Conservation (phyloP, 1,140 invertebrate species). For the Drosophila bifasciata region DNA sequence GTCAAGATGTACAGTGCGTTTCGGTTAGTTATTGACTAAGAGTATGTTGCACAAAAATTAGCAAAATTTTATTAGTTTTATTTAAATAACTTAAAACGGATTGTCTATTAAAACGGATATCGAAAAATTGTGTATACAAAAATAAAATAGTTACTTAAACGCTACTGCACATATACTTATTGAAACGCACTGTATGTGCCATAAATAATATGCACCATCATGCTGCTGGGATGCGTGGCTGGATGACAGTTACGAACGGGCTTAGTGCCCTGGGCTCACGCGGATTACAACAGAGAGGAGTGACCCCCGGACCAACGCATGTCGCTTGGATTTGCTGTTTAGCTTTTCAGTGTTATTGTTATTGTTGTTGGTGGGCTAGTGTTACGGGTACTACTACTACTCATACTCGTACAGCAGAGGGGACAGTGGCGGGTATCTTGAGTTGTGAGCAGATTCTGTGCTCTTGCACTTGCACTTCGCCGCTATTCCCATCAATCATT, state of each 20-base stretch:
- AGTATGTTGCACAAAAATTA: too few relatives aligned
- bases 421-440: conserved; percentile 46
- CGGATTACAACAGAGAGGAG: conserved; percentile 41
- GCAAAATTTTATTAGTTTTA: too few relatives aligned
- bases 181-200: conserved; percentile 19
- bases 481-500: conserved; percentile 66
- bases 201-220: conserved; percentile 35
- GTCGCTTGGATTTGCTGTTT: conserved; percentile 37
- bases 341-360: conserved; percentile 1
- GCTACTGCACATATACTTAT: too few relatives aligned
- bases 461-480: conserved; percentile 44
- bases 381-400: conserved; percentile 22
- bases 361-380: too few relatives aligned
- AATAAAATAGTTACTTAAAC: too few relatives aligned
- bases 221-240: conserved; percentile 27
- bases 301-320: conserved; percentile 7
- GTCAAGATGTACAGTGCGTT: neutral
- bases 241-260: conserved; percentile 54
- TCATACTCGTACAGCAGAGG: conserved; percentile 5
- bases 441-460: conserved; percentile 29
- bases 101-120: too few relatives aligned
- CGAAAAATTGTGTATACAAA: too few relatives aligned
- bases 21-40: too few relatives aligned
- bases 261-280: conserved; percentile 39
- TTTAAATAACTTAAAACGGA: too few relatives aligned